Base-by-base conservation (phyloP, 2,888 invertebrate species). In the Graphium colonna region DNA sequence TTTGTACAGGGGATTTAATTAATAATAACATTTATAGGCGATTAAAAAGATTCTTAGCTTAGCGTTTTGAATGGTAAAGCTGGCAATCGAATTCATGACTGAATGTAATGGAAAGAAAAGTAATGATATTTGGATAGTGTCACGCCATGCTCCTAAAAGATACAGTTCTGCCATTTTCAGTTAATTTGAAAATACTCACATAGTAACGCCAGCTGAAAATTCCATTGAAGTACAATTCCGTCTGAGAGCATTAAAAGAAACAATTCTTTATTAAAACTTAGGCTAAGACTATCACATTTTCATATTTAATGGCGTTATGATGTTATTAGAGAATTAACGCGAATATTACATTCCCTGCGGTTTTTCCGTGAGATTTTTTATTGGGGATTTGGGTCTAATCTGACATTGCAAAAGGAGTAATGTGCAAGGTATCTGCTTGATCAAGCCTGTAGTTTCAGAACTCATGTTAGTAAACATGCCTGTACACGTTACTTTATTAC, bases 201-300 rank as follows among this genome's bases (percentile, higher is more conserved):
- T 85, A 86, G 64, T 85, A 86, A 54, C 82, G 69, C 86, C 87
- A 87, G 75, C 83, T 85, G 81, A 85, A 87, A 71, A 87, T 75
- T 69, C 85, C 84, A 72, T 83, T 85, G 85, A 76, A 85, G 83
- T 83, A 84, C 58, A 75, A 71, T 82, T 87, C 86, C 85, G 83
- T 81, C 87, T 88, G 83, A 67, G 68, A 64, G 83, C 83, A 71
- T 78, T 75, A 67, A 66, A 69, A 71, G 73, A 76, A 79, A 73
- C 67, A 73, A 65, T 67, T 61, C 41, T 52, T 55, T 47, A 56
- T 59, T 59, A 60, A 60, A n/a, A n/a, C n/a, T n/a, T n/a, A n/a
- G n/a, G n/a, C n/a, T n/a, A n/a, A n/a, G n/a, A n/a, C n/a, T n/a
- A n/a, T n/a, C n/a, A n/a, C n/a, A n/a, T n/a, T n/a, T n/a, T n/a